phyloP scores from a whole-genome alignment of 1,140 invertebrate species.

The Eupeodes corollae region DNA sequence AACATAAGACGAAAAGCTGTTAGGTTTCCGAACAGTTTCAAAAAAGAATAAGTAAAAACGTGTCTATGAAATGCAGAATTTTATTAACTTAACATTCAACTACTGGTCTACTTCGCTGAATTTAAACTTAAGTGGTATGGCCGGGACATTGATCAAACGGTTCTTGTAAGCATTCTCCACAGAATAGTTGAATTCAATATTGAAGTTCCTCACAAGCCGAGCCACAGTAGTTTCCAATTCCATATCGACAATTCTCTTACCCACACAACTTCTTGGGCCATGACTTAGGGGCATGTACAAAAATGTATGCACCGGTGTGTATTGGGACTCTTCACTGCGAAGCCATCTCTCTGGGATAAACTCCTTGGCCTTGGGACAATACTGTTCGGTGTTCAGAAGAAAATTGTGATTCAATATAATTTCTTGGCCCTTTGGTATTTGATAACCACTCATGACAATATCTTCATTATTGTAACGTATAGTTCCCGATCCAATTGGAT shows the following conservation, averaged over 20 bases:
- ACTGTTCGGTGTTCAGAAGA: conserved; percentile 38
- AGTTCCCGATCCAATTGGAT: conserved; percentile 43
- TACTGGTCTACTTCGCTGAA: conserved; percentile 24
- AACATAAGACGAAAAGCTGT: too few relatives aligned
- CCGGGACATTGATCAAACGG: conserved; percentile 16
- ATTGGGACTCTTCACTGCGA: conserved; percentile 10
- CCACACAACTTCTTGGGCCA: conserved; percentile 45
- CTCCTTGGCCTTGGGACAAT: conserved; percentile 40
- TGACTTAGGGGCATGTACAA: conserved; percentile 46
- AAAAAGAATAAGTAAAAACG: too few relatives aligned
- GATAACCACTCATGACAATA: conserved; percentile 45
- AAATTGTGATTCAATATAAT: conserved; percentile 41
- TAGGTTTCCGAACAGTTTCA: too few relatives aligned
- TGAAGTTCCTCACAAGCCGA: conserved; percentile 46
- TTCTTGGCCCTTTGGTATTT: conserved; percentile 48
- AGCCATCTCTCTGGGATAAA: conserved; percentile 51
- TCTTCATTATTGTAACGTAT: conserved; percentile 41
- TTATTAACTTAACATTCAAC: too few relatives aligned
- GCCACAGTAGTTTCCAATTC: conserved; percentile 52
- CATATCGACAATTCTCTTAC: conserved; percentile 55
- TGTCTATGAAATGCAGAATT: too few relatives aligned
- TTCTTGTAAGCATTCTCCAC: conserved; percentile 15
- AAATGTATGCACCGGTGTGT: conserved; percentile 37
- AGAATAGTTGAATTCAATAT: conserved; percentile 40
- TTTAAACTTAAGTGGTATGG: conserved; percentile 19